Evolutionary conservation across 2,797 vertebrate genomes (phyloP).

Genomic region (Crotalus adamanteus): DNA sequence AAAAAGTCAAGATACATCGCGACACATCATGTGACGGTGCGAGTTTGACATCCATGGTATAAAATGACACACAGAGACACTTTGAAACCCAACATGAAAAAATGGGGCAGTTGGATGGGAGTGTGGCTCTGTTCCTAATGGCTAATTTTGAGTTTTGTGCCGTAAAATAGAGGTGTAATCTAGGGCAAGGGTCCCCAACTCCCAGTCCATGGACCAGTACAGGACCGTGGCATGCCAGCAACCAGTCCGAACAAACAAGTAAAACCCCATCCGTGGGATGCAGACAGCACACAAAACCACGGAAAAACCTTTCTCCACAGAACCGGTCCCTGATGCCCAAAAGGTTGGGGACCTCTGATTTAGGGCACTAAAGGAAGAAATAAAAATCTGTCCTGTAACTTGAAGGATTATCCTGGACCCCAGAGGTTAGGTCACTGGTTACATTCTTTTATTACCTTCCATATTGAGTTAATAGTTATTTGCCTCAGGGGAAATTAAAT

Average conservation of each 20-base stretch:
- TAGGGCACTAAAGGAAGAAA: no score
- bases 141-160: neutral
- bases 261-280: no score
- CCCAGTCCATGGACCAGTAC: no score
- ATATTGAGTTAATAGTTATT: neutral
- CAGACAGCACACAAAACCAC: no score
- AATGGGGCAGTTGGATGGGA: neutral
- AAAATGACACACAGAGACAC: neutral
- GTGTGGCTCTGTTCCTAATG: neutral
- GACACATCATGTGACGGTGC: no score
- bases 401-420: neutral
- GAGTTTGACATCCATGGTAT: neutral
- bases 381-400: neutral
- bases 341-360: no score
- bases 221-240: no score
- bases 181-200: neutral
- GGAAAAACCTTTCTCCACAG: no score
- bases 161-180: neutral
- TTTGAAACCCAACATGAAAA: neutral
- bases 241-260: no score
- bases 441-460: neutral
- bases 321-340: no score
- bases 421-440: neutral
- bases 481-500: neutral
- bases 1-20: no score